Evolutionary conservation across 35 echinoderm and acorn worm genomes (phyloP).

Genomic region (Apostichopus californicus): DNA sequence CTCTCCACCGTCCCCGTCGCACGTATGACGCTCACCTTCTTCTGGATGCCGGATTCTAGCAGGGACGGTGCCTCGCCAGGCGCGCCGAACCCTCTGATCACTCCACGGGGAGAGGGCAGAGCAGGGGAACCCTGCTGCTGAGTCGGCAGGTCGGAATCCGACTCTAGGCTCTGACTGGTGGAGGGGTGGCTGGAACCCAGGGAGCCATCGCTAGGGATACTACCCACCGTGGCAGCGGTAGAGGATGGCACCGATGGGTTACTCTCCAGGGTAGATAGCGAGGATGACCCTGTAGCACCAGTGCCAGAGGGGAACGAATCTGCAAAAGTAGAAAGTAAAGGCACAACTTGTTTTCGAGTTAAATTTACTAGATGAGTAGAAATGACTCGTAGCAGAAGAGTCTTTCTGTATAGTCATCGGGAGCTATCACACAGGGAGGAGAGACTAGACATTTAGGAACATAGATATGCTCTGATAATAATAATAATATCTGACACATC

Average conservation of each 20-base stretch:
- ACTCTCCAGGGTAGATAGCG: neutral
- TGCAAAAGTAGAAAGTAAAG: neutral
- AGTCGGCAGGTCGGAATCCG: neutral
- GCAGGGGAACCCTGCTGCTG: neutral
- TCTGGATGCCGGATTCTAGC: constrained; percentile 33
- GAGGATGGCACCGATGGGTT: constrained; percentile 16
- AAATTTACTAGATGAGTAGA: no score
- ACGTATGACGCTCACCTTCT: constrained; percentile 85
- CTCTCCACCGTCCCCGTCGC: constrained; percentile 81
- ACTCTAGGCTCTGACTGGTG: neutral
- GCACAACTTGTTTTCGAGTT: no score
- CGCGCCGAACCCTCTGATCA: constrained; percentile 3
- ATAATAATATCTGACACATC: no score
- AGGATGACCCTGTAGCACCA: constrained; percentile 55
- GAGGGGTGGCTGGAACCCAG: constrained; percentile 1
- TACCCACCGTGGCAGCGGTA: neutral
- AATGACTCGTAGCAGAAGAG: no score
- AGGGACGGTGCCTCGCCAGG: neutral
- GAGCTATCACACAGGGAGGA: no score
- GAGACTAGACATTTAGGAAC: no score
- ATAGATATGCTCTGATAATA: no score
- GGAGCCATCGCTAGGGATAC: neutral
- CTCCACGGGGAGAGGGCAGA: neutral
- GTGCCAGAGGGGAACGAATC: constrained; percentile 27
- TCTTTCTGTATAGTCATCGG: no score